Evolutionary conservation across 2,113 vertebrate species (phyloP), one percentile per base, ranked within the genome.

Genomic region (Myiopsitta monachus): DNA sequence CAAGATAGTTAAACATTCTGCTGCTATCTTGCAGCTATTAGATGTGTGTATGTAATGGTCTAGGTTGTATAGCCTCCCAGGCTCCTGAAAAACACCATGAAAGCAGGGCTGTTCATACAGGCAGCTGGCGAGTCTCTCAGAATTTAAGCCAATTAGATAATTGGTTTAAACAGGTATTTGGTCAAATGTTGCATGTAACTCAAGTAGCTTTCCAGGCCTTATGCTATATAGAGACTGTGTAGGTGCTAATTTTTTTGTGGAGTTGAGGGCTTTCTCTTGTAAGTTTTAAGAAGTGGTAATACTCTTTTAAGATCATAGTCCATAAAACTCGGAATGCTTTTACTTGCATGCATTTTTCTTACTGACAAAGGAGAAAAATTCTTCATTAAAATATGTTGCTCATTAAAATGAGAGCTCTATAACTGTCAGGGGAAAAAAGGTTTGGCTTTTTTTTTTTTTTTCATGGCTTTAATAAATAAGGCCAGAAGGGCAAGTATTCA

Each of bases 221-320:
- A 41, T 9, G 23, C 17, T 44, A 24, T 59, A 10, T 83, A 92
- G 83, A 70, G 57, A 64, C 7, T 68, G 0, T 22, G 8, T 66
- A 46, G 39, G 30, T 66, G 33, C 44, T 83, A 64, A 55, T 3
- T 7, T 62, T 66, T 73, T 38, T 69, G 39, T 89, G 44, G 31
- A 68, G 24, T 33, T 47, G 28, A 83, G 30, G 24, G 21, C 51
- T 89, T 86, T 87, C 24, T 87, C 28, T 44, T 69, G 3, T 70
- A 85, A 51, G 64, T 82, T 92, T 95, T 83, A 94, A 94, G 63
- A 83, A 52, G 77, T 79, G 36, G 51, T 88, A 57, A 90, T 92
- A 39, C 55, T 77, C 46, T 87, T 93, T 80, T 88, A 90, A 92
- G 94, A 96, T 83, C 90, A 83, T 67, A 92, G 73, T 89, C 88